phyloP scores from a whole-genome alignment of 2,888 invertebrate species.

The Trachelus stipa region DNA sequence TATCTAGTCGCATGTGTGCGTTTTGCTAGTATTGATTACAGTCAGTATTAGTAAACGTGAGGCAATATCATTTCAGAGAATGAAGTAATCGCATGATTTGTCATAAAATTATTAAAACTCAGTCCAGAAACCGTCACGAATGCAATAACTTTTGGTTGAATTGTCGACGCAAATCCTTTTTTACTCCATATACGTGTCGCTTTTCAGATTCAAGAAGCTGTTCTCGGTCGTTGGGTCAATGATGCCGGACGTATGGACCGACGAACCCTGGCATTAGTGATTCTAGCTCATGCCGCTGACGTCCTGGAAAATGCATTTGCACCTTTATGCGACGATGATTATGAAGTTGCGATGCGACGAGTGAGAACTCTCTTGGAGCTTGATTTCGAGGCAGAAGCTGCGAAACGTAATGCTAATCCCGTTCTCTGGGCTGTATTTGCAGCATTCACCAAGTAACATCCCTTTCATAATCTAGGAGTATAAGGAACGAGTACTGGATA shows the following conservation, averaged over 20 bases:
- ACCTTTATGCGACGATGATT: slow-evolving; percentile 96
- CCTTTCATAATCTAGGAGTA: slow-evolving; percentile 40
- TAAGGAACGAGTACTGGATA: slow-evolving; percentile 42
- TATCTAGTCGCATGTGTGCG: too few species aligned
- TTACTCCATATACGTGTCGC: slow-evolving; percentile 7
- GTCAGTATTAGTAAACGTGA: too few species aligned
- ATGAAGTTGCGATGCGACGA: slow-evolving; percentile 97
- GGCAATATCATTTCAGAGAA: too few species aligned
- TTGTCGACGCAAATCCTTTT: too few species aligned
- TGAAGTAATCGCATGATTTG: too few species aligned
- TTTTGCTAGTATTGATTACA: too few species aligned
- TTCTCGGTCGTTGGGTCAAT: slow-evolving; percentile 95
- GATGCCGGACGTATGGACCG: slow-evolving; percentile 98
- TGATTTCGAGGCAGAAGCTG: slow-evolving; percentile 95
- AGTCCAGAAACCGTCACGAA: too few species aligned
- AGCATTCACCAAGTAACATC: slow-evolving; percentile 93
- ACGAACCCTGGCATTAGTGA: slow-evolving; percentile 91
- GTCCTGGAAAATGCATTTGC: slow-evolving; percentile 99
- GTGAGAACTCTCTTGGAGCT: slow-evolving; percentile 95
- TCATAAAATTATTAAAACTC: too few species aligned
- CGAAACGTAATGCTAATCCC: slow-evolving; percentile 91
- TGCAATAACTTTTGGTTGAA: too few species aligned
- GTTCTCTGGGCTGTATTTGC: slow-evolving; percentile 99
- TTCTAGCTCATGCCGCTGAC: slow-evolving; percentile 97
- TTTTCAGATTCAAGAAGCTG: slow-evolving; percentile 93